Percentiles rank a stretch among this genome's conserved stretches.
Conservation (phyloP, 1,140 invertebrate genomes). For the Rhizoglyphus robini region DNA sequence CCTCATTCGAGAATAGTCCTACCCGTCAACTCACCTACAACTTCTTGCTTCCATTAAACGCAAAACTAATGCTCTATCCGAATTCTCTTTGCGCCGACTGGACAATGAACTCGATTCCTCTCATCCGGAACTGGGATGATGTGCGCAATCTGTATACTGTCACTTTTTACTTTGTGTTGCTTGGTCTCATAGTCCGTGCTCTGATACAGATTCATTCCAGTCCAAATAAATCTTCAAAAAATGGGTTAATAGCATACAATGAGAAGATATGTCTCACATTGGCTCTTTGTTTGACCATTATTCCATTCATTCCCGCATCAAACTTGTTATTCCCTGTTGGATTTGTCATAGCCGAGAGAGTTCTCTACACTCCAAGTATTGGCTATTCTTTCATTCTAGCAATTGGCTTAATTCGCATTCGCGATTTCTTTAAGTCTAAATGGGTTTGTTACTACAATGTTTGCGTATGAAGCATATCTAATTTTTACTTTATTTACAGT, state of each 20-base stretch:
- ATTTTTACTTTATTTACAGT: conserved; percentile 6
- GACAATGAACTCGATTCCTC: conserved; percentile 92
- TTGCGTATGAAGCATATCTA: not conserved
- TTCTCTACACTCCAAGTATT: conserved; percentile 85
- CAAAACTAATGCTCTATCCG: conserved; percentile 75
- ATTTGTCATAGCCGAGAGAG: conserved; percentile 86
- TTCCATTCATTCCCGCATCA: conserved; percentile 82
- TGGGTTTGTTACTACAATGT: too few relatives aligned
- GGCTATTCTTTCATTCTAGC: conserved; percentile 74
- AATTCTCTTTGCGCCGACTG: conserved; percentile 88
- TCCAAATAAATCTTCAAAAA: not conserved
- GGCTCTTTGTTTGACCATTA: conserved; percentile 50
- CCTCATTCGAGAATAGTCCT: conserved; percentile 60
- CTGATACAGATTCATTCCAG: not conserved
- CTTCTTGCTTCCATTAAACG: conserved; percentile 77
- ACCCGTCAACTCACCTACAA: conserved; percentile 78
- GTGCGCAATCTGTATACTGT: conserved; percentile 66
- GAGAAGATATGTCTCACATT: conserved; percentile 37
- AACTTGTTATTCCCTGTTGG: conserved; percentile 84
- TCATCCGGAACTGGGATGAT: conserved; percentile 64
- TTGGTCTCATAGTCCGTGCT: conserved; percentile 14
- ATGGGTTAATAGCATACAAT: not conserved
- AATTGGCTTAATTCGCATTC: conserved; percentile 40
- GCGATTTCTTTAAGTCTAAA: not conserved
- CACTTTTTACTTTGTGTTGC: conserved; percentile 49